phyloP scores from a whole-genome alignment of 1,140 invertebrate species.

The Copidosoma floridanum region DNA sequence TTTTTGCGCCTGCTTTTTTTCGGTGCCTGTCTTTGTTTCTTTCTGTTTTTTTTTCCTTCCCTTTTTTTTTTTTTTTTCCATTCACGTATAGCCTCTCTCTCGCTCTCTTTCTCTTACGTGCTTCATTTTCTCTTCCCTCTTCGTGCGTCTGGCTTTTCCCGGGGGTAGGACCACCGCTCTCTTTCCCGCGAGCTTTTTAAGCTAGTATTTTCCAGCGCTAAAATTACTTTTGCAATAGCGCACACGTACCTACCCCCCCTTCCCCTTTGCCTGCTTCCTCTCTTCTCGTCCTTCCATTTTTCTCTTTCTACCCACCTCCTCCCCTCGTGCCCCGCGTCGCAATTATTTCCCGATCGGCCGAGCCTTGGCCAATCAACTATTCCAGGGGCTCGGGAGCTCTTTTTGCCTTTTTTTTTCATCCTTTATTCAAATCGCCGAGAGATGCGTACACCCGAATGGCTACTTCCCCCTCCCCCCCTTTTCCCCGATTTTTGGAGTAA shows the following conservation, averaged over 20 bases:
- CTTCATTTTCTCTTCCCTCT: slow-evolving; percentile 6
- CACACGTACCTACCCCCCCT: not conserved
- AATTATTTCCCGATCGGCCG: slow-evolving; percentile 27
- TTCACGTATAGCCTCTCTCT: too few relatives aligned
- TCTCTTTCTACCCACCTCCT: not conserved
- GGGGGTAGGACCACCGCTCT: slow-evolving; percentile 9
- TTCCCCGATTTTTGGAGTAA: too few relatives aligned
- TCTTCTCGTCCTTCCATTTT: not conserved
- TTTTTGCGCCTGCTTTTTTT: slow-evolving; percentile 9
- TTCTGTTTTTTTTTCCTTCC: slow-evolving; percentile 7
- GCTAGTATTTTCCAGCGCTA: slow-evolving; percentile 27
- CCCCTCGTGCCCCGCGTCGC: slow-evolving; percentile 7
- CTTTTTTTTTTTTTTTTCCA: too few relatives aligned
- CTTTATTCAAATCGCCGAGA: slow-evolving; percentile 11
- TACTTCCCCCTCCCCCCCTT: too few relatives aligned
- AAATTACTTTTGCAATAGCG: slow-evolving; percentile 30
- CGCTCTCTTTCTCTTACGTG: slow-evolving; percentile 3
- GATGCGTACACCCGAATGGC: not conserved
- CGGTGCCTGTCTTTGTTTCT: slow-evolving; percentile 8
- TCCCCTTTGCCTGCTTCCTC: not conserved
- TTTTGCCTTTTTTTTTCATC: slow-evolving; percentile 20
- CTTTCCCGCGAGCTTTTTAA: slow-evolving; percentile 24
- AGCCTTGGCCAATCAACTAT: slow-evolving; percentile 23
- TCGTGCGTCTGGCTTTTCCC: slow-evolving; percentile 28
- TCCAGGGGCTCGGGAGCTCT: not conserved